phyloP scores from a whole-genome alignment of 2,888 invertebrate species.

The Meloe dianella region DNA sequence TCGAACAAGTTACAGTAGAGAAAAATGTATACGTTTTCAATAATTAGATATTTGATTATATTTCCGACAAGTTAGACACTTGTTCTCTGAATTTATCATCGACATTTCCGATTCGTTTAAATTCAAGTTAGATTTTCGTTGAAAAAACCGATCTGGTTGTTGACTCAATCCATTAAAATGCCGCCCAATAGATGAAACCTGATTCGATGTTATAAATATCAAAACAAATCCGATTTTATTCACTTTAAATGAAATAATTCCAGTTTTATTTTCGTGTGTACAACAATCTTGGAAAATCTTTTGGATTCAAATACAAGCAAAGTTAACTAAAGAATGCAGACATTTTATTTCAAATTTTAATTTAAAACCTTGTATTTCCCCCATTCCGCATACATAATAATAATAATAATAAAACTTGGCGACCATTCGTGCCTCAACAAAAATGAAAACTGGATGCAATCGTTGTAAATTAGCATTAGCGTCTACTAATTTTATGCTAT shows the following conservation, averaged over 20 bases:
- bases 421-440: conserved; percentile 51
- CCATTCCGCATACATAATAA: conserved; percentile 46
- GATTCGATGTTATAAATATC: background rate
- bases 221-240: conserved; percentile 41
- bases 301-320: conserved; percentile 40
- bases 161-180: background rate
- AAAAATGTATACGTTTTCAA: background rate
- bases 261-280: conserved; percentile 25
- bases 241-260: conserved; percentile 30
- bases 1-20: background rate
- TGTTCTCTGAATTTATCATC: background rate
- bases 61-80: background rate
- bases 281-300: conserved; percentile 31
- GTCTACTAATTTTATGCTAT: conserved; percentile 59
- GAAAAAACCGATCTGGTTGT: background rate
- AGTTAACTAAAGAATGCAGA: conserved; percentile 51
- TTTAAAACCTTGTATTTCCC: conserved; percentile 56
- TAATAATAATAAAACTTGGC: conserved; percentile 51
- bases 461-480: conserved; percentile 60
- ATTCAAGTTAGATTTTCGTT: no score
- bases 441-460: conserved; percentile 52
- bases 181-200: no score
- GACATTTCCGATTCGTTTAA: background rate
- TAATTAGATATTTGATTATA: background rate
- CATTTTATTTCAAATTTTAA: conserved; percentile 59